Conservation (phyloP, 2,113 vertebrate species). For the Forbesichthys papilliferus region DNA sequence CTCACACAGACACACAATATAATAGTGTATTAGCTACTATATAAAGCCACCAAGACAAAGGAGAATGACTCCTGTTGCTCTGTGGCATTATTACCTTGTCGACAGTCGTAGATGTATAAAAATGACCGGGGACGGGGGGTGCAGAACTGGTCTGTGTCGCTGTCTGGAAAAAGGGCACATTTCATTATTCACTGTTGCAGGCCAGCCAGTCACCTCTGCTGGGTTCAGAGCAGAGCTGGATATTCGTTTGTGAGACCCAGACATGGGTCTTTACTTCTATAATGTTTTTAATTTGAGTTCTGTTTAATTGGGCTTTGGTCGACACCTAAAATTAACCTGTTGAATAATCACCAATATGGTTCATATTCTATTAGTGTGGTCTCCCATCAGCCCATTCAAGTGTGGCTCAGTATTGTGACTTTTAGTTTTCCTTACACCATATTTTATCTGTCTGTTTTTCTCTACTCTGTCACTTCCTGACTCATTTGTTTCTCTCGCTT, state of each 20-base stretch:
- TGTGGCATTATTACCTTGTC: slow-evolving; percentile 62
- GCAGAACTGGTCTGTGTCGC: background rate
- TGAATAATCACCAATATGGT: background rate
- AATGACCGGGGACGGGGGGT: slow-evolving; percentile 22
- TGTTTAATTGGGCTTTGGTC: background rate
- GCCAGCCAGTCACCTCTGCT: slow-evolving; percentile 50
- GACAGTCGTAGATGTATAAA: slow-evolving; percentile 46
- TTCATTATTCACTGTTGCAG: slow-evolving; percentile 58
- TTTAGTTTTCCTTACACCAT: background rate
- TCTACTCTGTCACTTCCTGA: background rate
- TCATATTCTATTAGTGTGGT: background rate
- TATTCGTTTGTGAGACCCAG: slow-evolving; percentile 23
- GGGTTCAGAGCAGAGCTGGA: slow-evolving; percentile 10
- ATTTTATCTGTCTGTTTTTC: background rate
- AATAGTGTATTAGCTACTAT: slow-evolving; percentile 52
- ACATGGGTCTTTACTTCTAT: slow-evolving; percentile 8
- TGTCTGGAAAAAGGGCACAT: slow-evolving; percentile 46
- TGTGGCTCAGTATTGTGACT: background rate
- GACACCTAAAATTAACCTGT: background rate
- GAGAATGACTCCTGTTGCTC: slow-evolving; percentile 38
- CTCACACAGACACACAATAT: slow-evolving; percentile 30
- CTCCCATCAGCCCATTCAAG: background rate
- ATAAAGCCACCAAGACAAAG: slow-evolving; percentile 66
- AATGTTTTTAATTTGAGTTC: background rate
- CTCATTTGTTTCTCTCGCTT: slow-evolving; percentile 2